A percentile compares a stretch with the other conserved stretches of the same genome.
Evolutionary conservation across 35 echinoderm and acorn worm species (phyloP).

Genomic region (Patiria miniata): DNA sequence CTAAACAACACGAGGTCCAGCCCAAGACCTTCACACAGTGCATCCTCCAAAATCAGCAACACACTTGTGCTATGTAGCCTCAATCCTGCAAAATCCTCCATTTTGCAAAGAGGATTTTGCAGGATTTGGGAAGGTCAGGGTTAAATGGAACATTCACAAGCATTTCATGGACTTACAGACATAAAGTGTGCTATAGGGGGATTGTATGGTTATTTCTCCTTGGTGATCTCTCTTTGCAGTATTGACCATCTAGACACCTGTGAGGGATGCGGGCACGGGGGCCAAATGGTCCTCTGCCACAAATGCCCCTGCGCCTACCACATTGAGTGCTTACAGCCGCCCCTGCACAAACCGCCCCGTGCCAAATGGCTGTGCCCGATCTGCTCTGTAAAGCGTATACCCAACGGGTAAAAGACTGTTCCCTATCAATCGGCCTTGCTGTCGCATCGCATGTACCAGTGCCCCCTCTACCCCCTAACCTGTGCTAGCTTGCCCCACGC

Average conservation of each 20-base stretch:
- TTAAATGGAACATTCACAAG: too few species aligned
- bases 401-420: constrained; percentile 59
- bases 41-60: too few species aligned
- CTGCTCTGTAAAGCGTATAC: constrained; percentile 18
- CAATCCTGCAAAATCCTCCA: too few species aligned
- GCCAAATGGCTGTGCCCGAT: constrained; percentile 68
- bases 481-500: not conserved
- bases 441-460: too few species aligned
- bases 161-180: too few species aligned
- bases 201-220: not conserved
- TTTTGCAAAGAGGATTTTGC: too few species aligned
- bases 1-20: too few species aligned
- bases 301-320: constrained; percentile 77
- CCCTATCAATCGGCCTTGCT: not conserved
- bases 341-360: constrained; percentile 53
- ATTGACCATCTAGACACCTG: constrained; percentile 75
- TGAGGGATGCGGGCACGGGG: constrained; percentile 68
- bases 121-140: too few species aligned
- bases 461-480: not conserved
- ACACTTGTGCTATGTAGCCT: too few species aligned
- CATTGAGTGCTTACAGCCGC: constrained; percentile 74
- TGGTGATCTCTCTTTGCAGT: constrained; percentile 43
- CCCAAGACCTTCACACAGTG: too few species aligned
- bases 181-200: too few species aligned
- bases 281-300: constrained; percentile 76